Evolutionary conservation across 1,140 invertebrate genomes (phyloP).

Genomic region (Heliconius hewitsoni): DNA sequence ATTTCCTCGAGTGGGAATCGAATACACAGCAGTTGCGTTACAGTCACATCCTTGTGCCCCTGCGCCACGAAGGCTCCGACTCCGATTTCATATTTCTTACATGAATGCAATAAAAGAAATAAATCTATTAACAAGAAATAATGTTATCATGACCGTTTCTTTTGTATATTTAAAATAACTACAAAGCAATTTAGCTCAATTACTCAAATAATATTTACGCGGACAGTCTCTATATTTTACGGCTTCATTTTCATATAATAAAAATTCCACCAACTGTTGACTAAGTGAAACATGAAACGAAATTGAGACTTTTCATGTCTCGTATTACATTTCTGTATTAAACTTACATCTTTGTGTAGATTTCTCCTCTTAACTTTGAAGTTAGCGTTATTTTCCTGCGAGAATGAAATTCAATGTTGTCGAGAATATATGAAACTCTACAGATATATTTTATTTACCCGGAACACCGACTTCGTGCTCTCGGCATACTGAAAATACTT

Average conservation of each 20-base stretch:
- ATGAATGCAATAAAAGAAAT: too few relatives aligned
- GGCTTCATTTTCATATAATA: background rate
- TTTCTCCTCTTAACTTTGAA: slow-evolving; percentile 41
- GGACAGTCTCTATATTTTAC: background rate
- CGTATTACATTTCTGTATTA: slow-evolving; percentile 13
- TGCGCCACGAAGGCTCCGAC: too few relatives aligned
- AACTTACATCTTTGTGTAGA: slow-evolving; percentile 28
- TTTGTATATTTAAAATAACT: too few relatives aligned
- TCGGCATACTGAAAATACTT: slow-evolving; percentile 20
- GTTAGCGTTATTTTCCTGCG: slow-evolving; percentile 26
- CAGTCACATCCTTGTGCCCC: too few relatives aligned
- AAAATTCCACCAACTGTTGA: background rate
- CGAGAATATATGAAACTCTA: slow-evolving; percentile 32
- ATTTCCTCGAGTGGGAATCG: too few relatives aligned
- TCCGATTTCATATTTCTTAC: too few relatives aligned
- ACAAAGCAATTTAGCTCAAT: too few relatives aligned
- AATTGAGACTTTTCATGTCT: slow-evolving; percentile 1
- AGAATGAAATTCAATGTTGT: slow-evolving; percentile 42
- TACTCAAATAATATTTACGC: background rate
- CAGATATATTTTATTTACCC: slow-evolving; percentile 33
- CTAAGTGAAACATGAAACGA: background rate
- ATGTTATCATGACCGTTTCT: too few relatives aligned
- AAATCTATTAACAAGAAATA: too few relatives aligned
- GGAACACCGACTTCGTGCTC: slow-evolving; percentile 16
- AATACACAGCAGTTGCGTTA: too few relatives aligned